These are phyloP conservation scores for Mantis religiosa DNA, from an alignment of 2,888 invertebrate species.

Conservation along the genomic window DNA sequence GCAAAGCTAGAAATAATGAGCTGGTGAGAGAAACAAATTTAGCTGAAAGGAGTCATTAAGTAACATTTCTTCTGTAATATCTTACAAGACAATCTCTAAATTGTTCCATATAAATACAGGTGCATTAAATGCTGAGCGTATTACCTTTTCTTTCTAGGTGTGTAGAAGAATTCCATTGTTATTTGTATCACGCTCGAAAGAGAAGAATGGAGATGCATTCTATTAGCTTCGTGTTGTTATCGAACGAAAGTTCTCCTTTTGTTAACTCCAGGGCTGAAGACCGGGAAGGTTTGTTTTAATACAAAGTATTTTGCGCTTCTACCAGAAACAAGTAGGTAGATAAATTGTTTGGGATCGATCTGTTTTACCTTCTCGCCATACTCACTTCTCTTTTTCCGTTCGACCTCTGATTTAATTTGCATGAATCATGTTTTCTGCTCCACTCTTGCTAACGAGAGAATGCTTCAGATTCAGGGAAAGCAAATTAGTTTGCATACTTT, in stretches of 20 bases:
- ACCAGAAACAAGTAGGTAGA: not conserved
- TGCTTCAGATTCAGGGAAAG: not conserved
- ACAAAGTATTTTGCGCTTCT: not conserved
- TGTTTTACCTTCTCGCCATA: not conserved
- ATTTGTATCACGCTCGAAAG: not conserved
- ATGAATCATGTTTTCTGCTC: not conserved
- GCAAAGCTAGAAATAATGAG: too few species aligned
- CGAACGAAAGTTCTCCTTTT: not conserved
- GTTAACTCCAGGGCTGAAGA: not conserved
- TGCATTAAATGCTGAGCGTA: not conserved
- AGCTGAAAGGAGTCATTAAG: not conserved
- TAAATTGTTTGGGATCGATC: not conserved
- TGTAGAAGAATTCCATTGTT: not conserved
- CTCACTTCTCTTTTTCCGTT: not conserved
- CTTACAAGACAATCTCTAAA: not conserved
- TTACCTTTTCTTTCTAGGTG: not conserved
- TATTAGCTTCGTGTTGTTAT: not conserved
- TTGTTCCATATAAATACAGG: not conserved
- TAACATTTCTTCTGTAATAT: not conserved
- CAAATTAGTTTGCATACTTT: conserved; percentile 4
- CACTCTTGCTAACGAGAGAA: not conserved
- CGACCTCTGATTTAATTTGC: not conserved
- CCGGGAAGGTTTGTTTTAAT: not conserved
- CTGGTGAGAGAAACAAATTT: not conserved
- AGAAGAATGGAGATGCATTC: not conserved